Percentiles rank a stretch among this genome's conserved stretches.
phyloP scores from a whole-genome alignment of 2,888 invertebrate species.

The Drosophila crucigera region DNA sequence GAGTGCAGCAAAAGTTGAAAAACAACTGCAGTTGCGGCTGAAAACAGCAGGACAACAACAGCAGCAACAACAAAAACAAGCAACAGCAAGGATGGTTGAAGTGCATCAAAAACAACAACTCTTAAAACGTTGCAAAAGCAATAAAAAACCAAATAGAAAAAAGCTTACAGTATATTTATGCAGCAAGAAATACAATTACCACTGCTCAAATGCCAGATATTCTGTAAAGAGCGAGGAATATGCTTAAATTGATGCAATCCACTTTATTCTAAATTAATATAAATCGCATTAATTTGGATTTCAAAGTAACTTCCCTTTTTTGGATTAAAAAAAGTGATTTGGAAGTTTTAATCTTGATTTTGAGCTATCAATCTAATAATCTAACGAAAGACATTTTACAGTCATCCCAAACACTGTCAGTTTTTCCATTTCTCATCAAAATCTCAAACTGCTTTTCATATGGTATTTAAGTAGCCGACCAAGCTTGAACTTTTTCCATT shows the following conservation, averaged over 20 bases:
- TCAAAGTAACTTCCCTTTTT: not conserved
- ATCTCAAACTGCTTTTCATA: not conserved
- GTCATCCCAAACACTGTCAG: not conserved
- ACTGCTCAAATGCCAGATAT: not conserved
- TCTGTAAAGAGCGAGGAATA: not conserved
- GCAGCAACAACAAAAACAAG: slow-evolving; percentile 23
- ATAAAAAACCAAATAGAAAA: slow-evolving; percentile 18
- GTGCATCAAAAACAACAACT: slow-evolving; percentile 49
- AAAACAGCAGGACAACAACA: slow-evolving; percentile 26
- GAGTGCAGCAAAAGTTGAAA: slow-evolving; percentile 61
- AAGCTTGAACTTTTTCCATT: not conserved
- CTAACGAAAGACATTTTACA: not conserved
- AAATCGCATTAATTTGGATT: not conserved
- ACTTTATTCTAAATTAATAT: not conserved
- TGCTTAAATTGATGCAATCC: not conserved
- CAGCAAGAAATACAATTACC: not conserved
- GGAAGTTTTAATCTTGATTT: not conserved
- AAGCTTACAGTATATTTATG: not conserved
- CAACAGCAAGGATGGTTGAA: slow-evolving; percentile 41
- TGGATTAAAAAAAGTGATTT: not conserved
- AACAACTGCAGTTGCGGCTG: slow-evolving; percentile 53
- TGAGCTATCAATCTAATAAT: not conserved
- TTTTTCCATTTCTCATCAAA: not conserved
- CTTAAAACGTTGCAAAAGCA: slow-evolving; percentile 62
- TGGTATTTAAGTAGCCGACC: not conserved